Conservation (phyloP, 2,113 vertebrate species). For the Tychaedon coryphoeus region DNA sequence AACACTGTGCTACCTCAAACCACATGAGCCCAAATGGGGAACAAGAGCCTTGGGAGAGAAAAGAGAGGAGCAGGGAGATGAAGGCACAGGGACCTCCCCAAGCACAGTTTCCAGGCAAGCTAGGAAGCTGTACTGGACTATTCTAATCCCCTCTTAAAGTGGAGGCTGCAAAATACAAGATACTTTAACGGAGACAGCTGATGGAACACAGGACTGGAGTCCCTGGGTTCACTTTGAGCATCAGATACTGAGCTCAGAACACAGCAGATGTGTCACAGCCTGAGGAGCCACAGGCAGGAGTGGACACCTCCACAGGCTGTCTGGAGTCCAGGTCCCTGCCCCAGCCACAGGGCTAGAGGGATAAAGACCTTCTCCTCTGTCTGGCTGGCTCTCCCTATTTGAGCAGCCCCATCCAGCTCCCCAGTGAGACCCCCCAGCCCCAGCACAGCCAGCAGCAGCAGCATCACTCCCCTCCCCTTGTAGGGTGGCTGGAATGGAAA, state of each 20-base stretch:
- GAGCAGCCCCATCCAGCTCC: not conserved
- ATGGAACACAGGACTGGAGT: not conserved
- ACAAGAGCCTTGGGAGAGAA: accelerated
- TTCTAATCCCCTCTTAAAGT: not conserved
- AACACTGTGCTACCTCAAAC: not conserved
- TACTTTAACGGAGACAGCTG: not conserved
- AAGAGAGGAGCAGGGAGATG: not conserved
- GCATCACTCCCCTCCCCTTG: accelerated
- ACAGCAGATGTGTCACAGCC: not conserved
- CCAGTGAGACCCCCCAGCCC: not conserved
- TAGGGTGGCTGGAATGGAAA: not conserved
- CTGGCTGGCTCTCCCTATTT: not conserved
- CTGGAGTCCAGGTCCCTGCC: not conserved
- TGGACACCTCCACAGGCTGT: not conserved
- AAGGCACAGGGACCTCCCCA: not conserved
- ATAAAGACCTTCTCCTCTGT: not conserved
- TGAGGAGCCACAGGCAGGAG: not conserved
- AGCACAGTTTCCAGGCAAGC: not conserved
- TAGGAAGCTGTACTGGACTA: not conserved
- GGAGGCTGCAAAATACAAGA: not conserved
- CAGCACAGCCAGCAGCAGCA: not conserved
- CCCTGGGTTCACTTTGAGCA: not conserved
- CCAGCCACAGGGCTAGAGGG: not conserved
- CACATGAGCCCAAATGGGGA: not conserved
- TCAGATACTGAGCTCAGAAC: not conserved